These are phyloP conservation scores for Thysanoteuthis rhombus DNA, from an alignment of 2,888 invertebrate species.

Conservation along the genomic window DNA sequence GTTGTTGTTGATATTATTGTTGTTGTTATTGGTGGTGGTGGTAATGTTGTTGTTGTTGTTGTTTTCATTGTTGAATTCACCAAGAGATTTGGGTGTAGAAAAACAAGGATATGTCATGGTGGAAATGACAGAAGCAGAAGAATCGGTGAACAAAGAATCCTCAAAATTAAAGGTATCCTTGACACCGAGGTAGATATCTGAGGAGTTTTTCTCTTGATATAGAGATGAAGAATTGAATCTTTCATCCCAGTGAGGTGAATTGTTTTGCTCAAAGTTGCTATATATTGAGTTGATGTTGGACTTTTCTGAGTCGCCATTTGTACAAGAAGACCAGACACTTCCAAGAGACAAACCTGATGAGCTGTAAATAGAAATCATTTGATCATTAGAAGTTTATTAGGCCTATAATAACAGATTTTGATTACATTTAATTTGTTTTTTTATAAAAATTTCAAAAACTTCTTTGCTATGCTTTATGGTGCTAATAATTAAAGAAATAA, in stretches of 20 bases:
- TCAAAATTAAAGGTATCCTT: constrained; percentile 26
- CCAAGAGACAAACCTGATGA: constrained; percentile 19
- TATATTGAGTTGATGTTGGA: neutral
- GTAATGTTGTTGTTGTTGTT: constrained; percentile 1
- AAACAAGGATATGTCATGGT: constrained; percentile 21
- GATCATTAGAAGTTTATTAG: neutral
- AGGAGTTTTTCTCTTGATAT: neutral
- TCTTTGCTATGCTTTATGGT: too few species aligned
- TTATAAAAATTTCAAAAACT: too few species aligned
- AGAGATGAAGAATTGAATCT: constrained; percentile 30
- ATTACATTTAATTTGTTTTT: neutral
- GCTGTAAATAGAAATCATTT: neutral
- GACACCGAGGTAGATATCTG: constrained; percentile 13
- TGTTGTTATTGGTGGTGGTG: neutral
- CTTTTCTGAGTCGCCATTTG: neutral
- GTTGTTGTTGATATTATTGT: constrained; percentile 16
- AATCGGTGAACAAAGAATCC: constrained; percentile 24
- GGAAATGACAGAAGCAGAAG: neutral
- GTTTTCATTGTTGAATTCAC: constrained; percentile 19
- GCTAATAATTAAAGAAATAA: too few species aligned
- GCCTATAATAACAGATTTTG: neutral
- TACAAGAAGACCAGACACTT: constrained; percentile 27
- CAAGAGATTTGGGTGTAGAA: constrained; percentile 22
- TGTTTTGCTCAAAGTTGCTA: constrained; percentile 34
- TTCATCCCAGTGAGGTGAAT: constrained; percentile 27